phyloP scores from a whole-genome alignment of 1,140 invertebrate genomes.

The Schmidtea mediterranea region DNA sequence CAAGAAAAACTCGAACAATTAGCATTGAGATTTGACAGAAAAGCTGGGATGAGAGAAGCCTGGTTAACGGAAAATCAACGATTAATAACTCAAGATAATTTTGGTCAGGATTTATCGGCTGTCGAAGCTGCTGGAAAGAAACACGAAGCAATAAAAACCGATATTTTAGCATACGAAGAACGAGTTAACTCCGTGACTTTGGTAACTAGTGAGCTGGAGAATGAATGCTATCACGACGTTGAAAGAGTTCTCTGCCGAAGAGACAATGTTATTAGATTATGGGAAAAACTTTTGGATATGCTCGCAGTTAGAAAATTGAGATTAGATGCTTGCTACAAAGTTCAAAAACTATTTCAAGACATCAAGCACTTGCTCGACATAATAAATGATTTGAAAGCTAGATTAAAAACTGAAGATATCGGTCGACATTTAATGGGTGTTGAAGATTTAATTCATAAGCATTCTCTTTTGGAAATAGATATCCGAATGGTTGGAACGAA shows the following conservation, averaged over 20 bases:
- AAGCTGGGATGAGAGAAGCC: constrained; percentile 93
- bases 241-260: constrained; percentile 33
- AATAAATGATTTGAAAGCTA: constrained; percentile 39
- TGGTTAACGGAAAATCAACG: constrained; percentile 97
- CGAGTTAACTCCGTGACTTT: constrained; percentile 88
- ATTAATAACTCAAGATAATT: constrained; percentile 81
- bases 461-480: constrained; percentile 48
- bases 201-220: constrained; percentile 74
- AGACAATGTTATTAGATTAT: background rate
- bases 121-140: constrained; percentile 97
- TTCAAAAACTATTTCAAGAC: constrained; percentile 84
- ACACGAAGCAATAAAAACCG: constrained; percentile 95
- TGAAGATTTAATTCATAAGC: constrained; percentile 76
- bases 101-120: constrained; percentile 80
- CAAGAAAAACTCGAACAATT: constrained; percentile 96
- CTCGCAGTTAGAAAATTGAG: constrained; percentile 4
- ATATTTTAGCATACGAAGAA: constrained; percentile 96
- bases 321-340: constrained; percentile 18
- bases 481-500: too few species aligned
- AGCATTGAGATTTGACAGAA: constrained; percentile 87
- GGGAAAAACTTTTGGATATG: constrained; percentile 5
- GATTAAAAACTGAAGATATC: constrained; percentile 58
- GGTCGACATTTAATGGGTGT: constrained; percentile 89
- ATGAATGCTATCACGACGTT: constrained; percentile 91
- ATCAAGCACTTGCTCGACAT: constrained; percentile 68